These are phyloP conservation scores for Lamprotornis superbus DNA, from an alignment of 2,113 vertebrate species.

Conservation along the genomic window DNA sequence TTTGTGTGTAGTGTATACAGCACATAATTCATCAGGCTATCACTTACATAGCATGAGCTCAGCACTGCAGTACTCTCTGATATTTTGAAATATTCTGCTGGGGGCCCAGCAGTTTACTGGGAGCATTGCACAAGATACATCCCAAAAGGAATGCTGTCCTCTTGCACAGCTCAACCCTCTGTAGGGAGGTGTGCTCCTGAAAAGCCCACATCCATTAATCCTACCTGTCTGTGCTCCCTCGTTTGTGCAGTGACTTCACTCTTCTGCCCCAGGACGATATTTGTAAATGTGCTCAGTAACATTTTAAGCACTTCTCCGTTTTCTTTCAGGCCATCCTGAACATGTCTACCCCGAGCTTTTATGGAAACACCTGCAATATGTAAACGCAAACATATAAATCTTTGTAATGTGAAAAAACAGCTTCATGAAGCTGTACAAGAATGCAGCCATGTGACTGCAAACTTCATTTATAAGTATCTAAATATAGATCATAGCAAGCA, in stretches of 20 bases:
- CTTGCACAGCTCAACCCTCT: neutral
- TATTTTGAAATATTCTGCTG: constrained; percentile 28
- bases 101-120: neutral
- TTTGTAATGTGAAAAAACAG: neutral
- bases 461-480: constrained; percentile 52
- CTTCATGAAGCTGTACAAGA: neutral
- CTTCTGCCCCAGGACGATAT: constrained; percentile 70
- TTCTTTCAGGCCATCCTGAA: constrained; percentile 79
- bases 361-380: constrained; percentile 75
- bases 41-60: constrained; percentile 53
- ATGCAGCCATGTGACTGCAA: neutral
- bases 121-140: neutral
- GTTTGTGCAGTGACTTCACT: constrained; percentile 70
- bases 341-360: constrained; percentile 75
- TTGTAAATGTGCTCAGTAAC: constrained; percentile 61
- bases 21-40: constrained; percentile 43
- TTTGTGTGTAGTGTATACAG: constrained; percentile 50
- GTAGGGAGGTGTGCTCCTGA: neutral
- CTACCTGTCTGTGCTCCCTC: constrained; percentile 73
- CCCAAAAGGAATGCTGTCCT: neutral
- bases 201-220: neutral
- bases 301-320: constrained; percentile 76
- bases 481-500: constrained; percentile 64
- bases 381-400: constrained; percentile 13
- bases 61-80: constrained; percentile 49